phyloP scores from a whole-genome alignment of 2,797 vertebrate species.

The Fringilla coelebs region DNA sequence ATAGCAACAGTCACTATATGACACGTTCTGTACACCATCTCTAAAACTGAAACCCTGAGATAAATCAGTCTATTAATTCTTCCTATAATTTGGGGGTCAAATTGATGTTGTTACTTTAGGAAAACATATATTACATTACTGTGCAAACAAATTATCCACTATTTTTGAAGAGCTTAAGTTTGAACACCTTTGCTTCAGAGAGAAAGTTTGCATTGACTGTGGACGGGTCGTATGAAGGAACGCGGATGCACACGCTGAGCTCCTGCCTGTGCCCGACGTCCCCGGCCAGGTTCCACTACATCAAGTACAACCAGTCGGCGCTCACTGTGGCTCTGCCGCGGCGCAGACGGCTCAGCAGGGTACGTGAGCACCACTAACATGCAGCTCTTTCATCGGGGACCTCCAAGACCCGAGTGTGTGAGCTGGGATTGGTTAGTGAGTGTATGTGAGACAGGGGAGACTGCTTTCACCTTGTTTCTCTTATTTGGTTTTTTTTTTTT shows the following conservation, averaged over 20 bases:
- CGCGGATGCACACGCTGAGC: constrained; percentile 32
- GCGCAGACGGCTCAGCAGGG: constrained; percentile 48
- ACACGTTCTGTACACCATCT: rapidly evolving
- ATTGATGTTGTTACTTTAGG: background rate
- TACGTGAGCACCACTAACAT: rapidly evolving
- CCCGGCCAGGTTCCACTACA: constrained; percentile 75
- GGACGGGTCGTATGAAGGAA: constrained; percentile 77
- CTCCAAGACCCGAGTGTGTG: background rate
- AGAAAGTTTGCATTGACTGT: constrained; percentile 73
- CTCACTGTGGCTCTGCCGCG: constrained; percentile 34
- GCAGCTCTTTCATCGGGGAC: background rate
- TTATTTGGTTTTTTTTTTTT: background rate
- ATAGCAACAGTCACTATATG: background rate
- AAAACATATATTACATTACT: background rate
- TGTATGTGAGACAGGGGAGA: background rate
- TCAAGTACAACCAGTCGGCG: constrained; percentile 65
- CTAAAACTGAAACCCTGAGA: background rate
- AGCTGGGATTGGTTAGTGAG: background rate
- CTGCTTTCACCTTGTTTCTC: background rate
- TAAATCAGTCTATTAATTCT: background rate
- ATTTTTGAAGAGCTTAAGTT: background rate
- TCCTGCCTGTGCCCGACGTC: constrained; percentile 27
- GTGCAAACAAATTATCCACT: background rate
- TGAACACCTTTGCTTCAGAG: constrained; percentile 48
- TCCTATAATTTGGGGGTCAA: background rate